Evolutionary conservation across 2,113 vertebrate species (phyloP).

Genomic region (Polypterus senegalus): DNA sequence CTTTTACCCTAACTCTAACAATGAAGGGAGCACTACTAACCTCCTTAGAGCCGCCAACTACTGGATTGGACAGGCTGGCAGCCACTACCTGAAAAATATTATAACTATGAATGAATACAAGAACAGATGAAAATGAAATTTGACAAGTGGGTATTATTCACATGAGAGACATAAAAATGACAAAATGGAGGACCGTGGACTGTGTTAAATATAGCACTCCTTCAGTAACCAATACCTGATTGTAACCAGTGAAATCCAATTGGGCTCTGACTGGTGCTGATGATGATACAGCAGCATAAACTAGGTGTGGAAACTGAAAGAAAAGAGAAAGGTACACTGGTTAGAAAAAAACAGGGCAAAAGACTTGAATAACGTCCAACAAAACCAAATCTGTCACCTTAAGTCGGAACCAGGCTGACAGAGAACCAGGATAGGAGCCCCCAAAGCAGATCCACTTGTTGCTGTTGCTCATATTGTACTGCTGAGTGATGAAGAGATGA

Average conservation of each 20-base stretch:
- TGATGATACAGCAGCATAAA: constrained; percentile 66
- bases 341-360: background rate
- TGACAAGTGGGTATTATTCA: no score
- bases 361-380: background rate
- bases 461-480: constrained; percentile 41
- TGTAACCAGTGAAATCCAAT: constrained; percentile 65
- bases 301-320: constrained; percentile 60
- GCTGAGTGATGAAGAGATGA: constrained; percentile 42
- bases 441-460: constrained; percentile 75
- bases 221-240: constrained; percentile 35
- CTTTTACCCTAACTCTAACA: background rate
- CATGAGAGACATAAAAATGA: no score
- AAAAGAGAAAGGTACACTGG: background rate
- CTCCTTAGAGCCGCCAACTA: constrained; percentile 61
- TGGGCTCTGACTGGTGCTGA: constrained; percentile 63
- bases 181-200: no score
- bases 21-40: constrained; percentile 28
- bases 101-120: background rate
- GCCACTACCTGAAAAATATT: constrained; percentile 51
- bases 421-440: constrained; percentile 66
- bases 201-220: background rate
- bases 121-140: no score
- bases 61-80: constrained; percentile 44
- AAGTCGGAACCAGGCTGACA: constrained; percentile 68
- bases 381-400: constrained; percentile 41